Evolutionary conservation across 1,140 invertebrate genomes (phyloP), one percentile per base, ranked within the genome.

Genomic region (Drosophila pseudoobscura): DNA sequence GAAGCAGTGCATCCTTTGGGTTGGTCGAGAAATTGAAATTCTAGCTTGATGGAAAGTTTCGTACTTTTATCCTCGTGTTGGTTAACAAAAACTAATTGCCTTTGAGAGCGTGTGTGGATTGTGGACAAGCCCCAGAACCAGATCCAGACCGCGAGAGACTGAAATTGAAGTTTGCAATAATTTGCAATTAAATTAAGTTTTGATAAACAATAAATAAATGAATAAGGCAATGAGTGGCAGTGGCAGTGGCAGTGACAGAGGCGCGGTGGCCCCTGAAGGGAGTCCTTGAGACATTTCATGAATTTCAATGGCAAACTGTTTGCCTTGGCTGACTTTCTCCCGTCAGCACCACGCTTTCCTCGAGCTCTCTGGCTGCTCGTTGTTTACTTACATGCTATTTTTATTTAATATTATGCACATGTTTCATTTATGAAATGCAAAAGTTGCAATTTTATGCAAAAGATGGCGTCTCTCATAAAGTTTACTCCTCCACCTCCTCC

Each of bases 361-460:
- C 6, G 22, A 26, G 13, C 26, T 20, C 8, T 35, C 24, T 13
- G 13, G 22, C 43, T 39, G 53, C 35, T 43, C 66, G 63, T 75
- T 78, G 58, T 82, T 85, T 71, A 56, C 74, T 71, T 61, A 65
- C 58, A 64, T 64, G 45, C 57, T 73, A 64, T 26, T 50, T 68
- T 56, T 57, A 69, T 57, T 82, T 88, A 87, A 88, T 79, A 79
- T 78, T 88, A 87, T 87, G 83, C 83, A 78, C 83, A 87, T 87
- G 83, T 87, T 87, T 87, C 83, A 88, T 88, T 88, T 87, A 87
- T 87, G 74, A 85, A 88, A 87, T 87, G 82, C 82, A 88, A 78
- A 87, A 75, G 55, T 52, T 78, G 64, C 74, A 87, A 63, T 22
- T 74, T 85, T 87, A 70, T 78, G 77, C 72, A 49, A n/a, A 54